These are phyloP conservation scores for Meles meles DNA, from an alignment of 2,113 vertebrate species.

Conservation along the genomic window DNA sequence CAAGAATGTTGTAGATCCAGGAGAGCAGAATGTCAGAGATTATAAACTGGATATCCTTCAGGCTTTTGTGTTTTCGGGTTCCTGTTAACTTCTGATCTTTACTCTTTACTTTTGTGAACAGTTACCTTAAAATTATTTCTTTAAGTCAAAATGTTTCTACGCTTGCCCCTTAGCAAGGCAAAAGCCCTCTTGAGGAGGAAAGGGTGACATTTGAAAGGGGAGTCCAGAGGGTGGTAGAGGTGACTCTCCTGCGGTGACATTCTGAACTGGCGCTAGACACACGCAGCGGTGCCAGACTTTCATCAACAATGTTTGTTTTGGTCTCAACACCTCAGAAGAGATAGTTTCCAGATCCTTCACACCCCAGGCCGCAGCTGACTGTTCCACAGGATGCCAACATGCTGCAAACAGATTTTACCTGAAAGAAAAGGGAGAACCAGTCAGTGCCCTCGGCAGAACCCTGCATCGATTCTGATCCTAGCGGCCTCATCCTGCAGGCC, in stretches of 20 bases:
- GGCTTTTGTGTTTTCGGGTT: background rate
- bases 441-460: conserved; percentile 28
- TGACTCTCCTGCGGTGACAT: background rate
- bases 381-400: background rate
- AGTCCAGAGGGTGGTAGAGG: conserved; percentile 30
- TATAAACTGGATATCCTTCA: background rate
- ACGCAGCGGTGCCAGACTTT: background rate
- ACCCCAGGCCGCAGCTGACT: conserved; percentile 53
- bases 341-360: conserved; percentile 66
- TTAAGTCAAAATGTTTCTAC: background rate
- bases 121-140: conserved; percentile 1
- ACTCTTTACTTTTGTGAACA: background rate
- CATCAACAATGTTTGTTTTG: conserved; percentile 52
- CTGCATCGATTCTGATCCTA: background rate
- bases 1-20: background rate
- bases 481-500: no score
- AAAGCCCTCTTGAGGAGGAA: background rate
- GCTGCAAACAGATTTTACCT: conserved; percentile 73
- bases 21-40: background rate
- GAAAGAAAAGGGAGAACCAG: background rate
- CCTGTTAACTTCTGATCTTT: background rate
- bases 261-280: conserved; percentile 39
- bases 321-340: conserved; percentile 34
- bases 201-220: background rate
- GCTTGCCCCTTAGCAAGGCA: conserved; percentile 32